These are phyloP conservation scores for Nymphicus hollandicus DNA, from an alignment of 2,113 vertebrate species.

Conservation along the genomic window DNA sequence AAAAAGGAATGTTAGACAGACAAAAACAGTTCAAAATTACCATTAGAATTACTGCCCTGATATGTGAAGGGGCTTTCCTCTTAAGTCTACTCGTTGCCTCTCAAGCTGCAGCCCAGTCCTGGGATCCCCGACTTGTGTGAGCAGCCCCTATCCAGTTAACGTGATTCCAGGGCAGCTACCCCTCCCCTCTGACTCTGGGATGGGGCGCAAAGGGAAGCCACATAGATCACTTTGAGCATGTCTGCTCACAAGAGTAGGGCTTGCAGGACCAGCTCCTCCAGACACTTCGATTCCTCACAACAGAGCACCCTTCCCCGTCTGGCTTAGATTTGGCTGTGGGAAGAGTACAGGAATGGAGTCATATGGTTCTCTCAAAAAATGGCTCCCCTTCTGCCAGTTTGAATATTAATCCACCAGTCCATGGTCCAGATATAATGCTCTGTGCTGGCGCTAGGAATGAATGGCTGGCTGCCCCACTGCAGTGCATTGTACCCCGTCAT, in stretches of 20 bases:
- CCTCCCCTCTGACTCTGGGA: not conserved
- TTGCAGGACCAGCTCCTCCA: not conserved
- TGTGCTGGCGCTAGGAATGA: not conserved
- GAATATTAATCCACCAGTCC: not conserved
- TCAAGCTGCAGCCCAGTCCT: not conserved
- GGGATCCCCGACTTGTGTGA: not conserved
- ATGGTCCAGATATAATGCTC: not conserved
- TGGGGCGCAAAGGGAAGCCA: not conserved
- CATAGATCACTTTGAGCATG: not conserved
- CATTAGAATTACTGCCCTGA: conserved; percentile 71
- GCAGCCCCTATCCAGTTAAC: not conserved
- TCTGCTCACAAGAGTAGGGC: not conserved
- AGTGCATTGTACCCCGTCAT: fast-evolving
- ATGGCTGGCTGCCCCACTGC: not conserved
- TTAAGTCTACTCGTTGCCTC: not conserved
- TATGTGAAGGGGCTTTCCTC: conserved; percentile 26
- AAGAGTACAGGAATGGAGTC: not conserved
- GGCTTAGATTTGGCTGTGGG: not conserved
- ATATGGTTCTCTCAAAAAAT: not conserved
- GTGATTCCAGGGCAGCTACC: not conserved
- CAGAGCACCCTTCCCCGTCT: not conserved
- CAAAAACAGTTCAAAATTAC: conserved; percentile 78
- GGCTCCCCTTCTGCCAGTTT: not conserved
- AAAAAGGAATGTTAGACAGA: conserved; percentile 98
- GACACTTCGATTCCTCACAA: not conserved